Base-by-base conservation (phyloP, 1,140 invertebrate genomes). In the Tyrophagus putrescentiae region DNA sequence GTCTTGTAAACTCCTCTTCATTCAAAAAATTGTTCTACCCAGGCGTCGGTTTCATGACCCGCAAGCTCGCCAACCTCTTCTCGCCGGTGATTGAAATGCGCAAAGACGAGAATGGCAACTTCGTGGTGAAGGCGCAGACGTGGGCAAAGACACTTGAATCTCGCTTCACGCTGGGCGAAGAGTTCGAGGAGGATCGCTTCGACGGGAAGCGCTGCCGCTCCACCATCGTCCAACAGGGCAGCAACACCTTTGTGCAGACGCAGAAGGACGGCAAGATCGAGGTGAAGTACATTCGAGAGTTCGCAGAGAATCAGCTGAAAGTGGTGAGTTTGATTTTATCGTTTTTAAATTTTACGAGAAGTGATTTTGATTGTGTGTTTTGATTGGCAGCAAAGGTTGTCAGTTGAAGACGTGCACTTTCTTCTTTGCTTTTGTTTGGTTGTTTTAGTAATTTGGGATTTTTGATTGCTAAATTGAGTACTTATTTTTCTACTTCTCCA, bases 141-240 rank as follows among this genome's bases (percentile, higher is more conserved):
- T 84, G 85, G 1, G 88, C 92, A 71, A 91, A 90, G 70, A 89
- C 78, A 64, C 77, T 80, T 0, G 76, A 81, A 54, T 78, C 84
- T 41, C 81, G 77, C 62, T 93, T 92, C 72, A 85, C 76, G 62
- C 76, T 86, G 4, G 84, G 82, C 23, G 13, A 39, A 39, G 36
- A 39, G 21, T 39, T 39, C 36, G 36, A 39, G 13, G 36, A 39
- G 36, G 36, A 39, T 21, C 36, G 36, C 13, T 39, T 39, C 21
- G 36, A 39, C 21, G 36, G 36, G 13, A 39, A 39, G 21, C 13
- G 21, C 13, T 39, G 36, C 36, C 13, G 21, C 13, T 39, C 36
- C 13, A 39, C 61, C 16, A 27, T 52, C 13, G 45, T 63, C 32
- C 67, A 66, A 18, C 13, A 39, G 21, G 36, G 36, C 13, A 39